Evolutionary conservation across 2,888 invertebrate species (phyloP), one percentile per base, ranked within the genome.

Genomic region (Lissocephala sabroskyi): DNA sequence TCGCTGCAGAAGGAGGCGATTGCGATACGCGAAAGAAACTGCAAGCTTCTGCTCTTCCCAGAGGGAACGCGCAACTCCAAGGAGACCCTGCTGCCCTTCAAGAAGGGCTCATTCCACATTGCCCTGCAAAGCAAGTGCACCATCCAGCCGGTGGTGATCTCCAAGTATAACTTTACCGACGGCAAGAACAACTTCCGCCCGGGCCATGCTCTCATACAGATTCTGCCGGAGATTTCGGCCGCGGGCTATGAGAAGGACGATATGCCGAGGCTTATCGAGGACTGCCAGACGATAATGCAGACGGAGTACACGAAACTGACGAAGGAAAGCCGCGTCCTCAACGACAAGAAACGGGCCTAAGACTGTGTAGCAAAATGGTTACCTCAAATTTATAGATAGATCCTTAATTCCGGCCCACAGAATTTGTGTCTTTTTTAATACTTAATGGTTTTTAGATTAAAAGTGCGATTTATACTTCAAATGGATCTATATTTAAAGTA

Each of bases 31-130:
- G 85, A 88, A 17, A 86, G 88, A 56, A 90, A 91, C 86, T 89
- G 91, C 10, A 91, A 92, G 83, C 86, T 97, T 42, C 88, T 95
- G 80, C 88, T 98, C 54, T 98, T 96, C 83, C 97, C 97, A 0
- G 97, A 98, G 86, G 97, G 97, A 11, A 97, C 97, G 5, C 87
- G 98, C 55, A 91, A 92, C 79, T 88, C 88, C n/a, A 89, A 88
- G 45, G 91, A 90, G 23, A 88, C 88, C 18, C 85, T 98, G 73
- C 85, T 96, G 65, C 94, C 96, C 1, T 97, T 98, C 85, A 96
- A 98, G 81, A 98, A 97, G 82, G 97, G 97, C 6, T 96, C 96
- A 2, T 98, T 98, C 86, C 95, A 97, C 84, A 90, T 97, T 58
- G 97, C 98, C 0, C 86, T 96, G 56, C 89, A 91, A 60, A 92